Percentiles rank a stretch among this genome's conserved stretches.
Evolutionary conservation across 2,113 vertebrate species (phyloP).

Genomic region (Thinocorus orbignyianus): DNA sequence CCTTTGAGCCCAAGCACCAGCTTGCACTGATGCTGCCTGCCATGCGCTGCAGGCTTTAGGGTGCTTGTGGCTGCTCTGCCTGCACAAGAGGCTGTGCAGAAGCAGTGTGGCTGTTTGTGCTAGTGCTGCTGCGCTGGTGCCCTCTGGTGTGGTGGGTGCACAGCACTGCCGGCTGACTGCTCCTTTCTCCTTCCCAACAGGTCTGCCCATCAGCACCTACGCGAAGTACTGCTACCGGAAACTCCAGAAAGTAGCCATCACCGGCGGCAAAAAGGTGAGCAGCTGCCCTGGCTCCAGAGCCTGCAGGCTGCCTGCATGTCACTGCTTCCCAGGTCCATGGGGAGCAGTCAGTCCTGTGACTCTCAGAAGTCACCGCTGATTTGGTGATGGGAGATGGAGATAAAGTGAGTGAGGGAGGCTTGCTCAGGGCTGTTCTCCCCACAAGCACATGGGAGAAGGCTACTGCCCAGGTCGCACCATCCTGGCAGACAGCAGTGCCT

Average conservation of each 20-base stretch:
- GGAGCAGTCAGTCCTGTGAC: background rate
- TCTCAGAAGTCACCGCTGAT: background rate
- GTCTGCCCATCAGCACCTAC: constrained; percentile 87
- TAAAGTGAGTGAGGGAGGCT: fast-evolving
- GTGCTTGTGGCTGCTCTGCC: background rate
- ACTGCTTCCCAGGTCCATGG: background rate
- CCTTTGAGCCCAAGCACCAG: background rate
- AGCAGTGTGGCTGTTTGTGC: background rate
- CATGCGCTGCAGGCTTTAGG: fast-evolving
- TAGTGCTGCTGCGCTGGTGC: background rate
- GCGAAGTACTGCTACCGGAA: constrained; percentile 90
- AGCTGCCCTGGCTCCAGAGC: background rate
- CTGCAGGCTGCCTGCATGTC: fast-evolving
- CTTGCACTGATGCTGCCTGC: background rate
- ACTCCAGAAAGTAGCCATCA: constrained; percentile 87
- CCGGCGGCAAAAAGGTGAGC: constrained; percentile 89
- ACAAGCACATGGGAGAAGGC: fast-evolving
- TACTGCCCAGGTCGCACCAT: background rate
- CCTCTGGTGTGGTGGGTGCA: background rate
- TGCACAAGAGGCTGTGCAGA: background rate
- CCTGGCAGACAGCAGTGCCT: background rate
- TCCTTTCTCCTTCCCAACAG: constrained; percentile 47
- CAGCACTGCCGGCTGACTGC: fast-evolving
- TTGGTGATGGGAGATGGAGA: background rate
- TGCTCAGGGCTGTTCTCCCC: background rate